A percentile compares a stretch with the other conserved stretches of the same genome.
Conservation (phyloP, 2,797 vertebrate genomes). For the Xenopus petersii region DNA sequence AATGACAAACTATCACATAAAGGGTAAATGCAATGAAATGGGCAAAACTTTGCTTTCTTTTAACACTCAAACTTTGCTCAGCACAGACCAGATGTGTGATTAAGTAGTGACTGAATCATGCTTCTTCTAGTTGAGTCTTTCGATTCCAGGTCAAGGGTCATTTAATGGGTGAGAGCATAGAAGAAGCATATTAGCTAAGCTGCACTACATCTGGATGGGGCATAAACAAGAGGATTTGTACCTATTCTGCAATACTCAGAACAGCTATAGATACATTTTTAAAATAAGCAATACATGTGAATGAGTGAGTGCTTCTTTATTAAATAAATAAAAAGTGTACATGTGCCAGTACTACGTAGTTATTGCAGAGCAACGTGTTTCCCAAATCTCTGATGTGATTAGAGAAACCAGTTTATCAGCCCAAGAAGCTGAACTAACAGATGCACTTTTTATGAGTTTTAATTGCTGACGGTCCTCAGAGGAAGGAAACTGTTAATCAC, state of each 20-base stretch:
- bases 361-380: background rate
- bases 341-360: background rate
- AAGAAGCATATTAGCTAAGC: conserved; percentile 24
- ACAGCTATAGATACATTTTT: no score
- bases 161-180: conserved; percentile 38
- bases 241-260: background rate
- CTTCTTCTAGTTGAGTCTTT: conserved; percentile 26
- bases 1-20: background rate
- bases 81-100: conserved; percentile 10
- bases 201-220: conserved; percentile 6
- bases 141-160: conserved; percentile 21
- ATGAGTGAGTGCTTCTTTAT: no score
- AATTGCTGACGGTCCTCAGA: conserved; percentile 8
- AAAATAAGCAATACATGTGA: no score
- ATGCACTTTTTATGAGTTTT: conserved; percentile 8
- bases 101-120: conserved; percentile 17
- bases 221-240: conserved; percentile 8
- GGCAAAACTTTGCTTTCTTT: no score
- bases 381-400: background rate
- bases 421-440: background rate
- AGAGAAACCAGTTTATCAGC: background rate
- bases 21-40: background rate
- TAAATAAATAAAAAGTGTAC: background rate
- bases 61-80: background rate
- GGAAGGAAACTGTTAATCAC: conserved; percentile 26